Base-by-base conservation (phyloP, 2,888 invertebrate species). In the Stenichneumon culpator region DNA sequence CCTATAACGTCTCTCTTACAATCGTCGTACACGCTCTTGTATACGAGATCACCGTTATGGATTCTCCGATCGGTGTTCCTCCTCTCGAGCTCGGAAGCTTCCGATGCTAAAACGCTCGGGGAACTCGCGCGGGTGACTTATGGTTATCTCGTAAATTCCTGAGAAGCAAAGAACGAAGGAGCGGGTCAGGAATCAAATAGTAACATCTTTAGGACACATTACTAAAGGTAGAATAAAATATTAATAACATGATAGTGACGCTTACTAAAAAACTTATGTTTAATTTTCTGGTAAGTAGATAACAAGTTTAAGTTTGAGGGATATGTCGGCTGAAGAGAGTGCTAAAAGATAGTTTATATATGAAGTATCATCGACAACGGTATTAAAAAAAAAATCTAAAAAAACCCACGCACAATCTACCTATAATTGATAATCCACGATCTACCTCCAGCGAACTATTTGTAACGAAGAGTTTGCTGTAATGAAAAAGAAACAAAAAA, bases 1-100 rank as follows among this genome's bases (percentile, higher is more conserved):
- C 90, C 90, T 89, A 89, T 89, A 89, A 75, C 73, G 68, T 84
- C 39, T 77, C 69, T 78, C 72, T 74, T 69, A 47, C 63, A 63
- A 32, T 54, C 60, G 50, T 50, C 44, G 39, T 52, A 16, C 32
- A 52, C 16, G 47, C 50, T 5, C 47, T 16, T 72, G 47, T 73
- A 67, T 68, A 78, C 50, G 63, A 57, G 60, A 83, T 80, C 67
- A 82, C 81, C 84, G 81, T 75, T 79, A 79, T 85, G 79, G 79
- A 77, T 85, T 82, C 72, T 82, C 82, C 82, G 70, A 57, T 63
- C 78, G 70, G 70, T 82, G 25, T 39, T 3, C 4, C 44, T 3
- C 16, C 3, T 4, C 0, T 16, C 44, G 44, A 32, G 47, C 16
- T 36, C 47, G 22, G 74, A 19, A 79, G 78, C 81, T 84, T 82